Evolutionary conservation across 2,888 invertebrate species (phyloP), one percentile per base, ranked within the genome.

Genomic region (Petrolisthes cinctipes): DNA sequence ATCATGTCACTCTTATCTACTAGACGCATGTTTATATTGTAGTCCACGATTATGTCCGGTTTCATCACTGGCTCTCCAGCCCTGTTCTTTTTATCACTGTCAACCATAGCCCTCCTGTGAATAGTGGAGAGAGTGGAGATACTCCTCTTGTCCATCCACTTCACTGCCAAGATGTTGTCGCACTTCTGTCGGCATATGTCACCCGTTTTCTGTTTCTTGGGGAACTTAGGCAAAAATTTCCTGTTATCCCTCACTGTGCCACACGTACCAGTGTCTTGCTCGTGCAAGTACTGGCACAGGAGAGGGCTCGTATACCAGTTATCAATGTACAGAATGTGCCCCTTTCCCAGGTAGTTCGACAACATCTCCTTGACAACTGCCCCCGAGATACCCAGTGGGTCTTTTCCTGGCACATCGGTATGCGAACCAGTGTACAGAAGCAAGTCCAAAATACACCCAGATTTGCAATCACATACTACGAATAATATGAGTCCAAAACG

Each of bases 221-320:
- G 54, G n/a, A 79, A 79, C 17, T 79, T 79, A 5, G 79, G 54
- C 79, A 79, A 53, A 37, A 4, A 6, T n/a, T 80, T 56, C 57
- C 80, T 5, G 5, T 57, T 80, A 4, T 54, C 23, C 80, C 20
- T 80, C 5, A 80, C 80, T 23, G 80, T 80, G 17, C 80, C 80
- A 61, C 80, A 80, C 0, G 57, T n/a, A 6, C 80, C 80, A 7
- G 80, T 80, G 2, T 56, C 4, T 4, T 80, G 9, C 4, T 11
- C 7, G 23, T 56, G 57, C n/a, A 80, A 57, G 57, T 57, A 80
- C 11, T 57, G 56, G n/a, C 17, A 56, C 6, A 80, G n/a, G 80
- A 17, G 7, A 14, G 80, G 80, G 80, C 80, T 80, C 17, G 66
- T 81, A 61, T 81, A 81, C 57, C 61, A 81, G 7, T 61, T 61